These are phyloP conservation scores for Antigone vipio DNA, from an alignment of 2,113 vertebrate species.

Conservation along the genomic window DNA sequence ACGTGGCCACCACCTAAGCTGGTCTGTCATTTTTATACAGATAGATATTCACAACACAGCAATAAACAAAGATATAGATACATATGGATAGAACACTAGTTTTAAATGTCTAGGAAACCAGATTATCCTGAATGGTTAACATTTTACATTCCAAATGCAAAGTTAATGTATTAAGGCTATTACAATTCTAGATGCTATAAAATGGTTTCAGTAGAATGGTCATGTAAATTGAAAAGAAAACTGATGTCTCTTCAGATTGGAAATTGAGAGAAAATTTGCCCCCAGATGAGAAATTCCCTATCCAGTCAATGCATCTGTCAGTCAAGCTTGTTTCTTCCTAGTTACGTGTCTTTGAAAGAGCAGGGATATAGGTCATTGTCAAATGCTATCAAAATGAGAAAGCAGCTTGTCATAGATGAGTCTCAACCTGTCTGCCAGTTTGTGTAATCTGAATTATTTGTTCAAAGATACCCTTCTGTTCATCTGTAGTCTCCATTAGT, in stretches of 20 bases:
- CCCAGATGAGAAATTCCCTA: slow-evolving; percentile 53
- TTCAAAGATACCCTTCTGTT: not conserved
- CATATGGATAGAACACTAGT: not conserved
- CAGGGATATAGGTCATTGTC: not conserved
- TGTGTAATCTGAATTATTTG: not conserved
- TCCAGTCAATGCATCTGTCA: slow-evolving; percentile 49
- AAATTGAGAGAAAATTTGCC: slow-evolving; percentile 59
- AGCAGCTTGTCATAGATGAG: not conserved
- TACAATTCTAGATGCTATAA: slow-evolving; percentile 2
- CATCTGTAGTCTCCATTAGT: not conserved
- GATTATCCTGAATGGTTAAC: slow-evolving; percentile 45
- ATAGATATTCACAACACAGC: not conserved
- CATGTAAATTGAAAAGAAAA: slow-evolving; percentile 68
- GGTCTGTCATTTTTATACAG: not conserved
- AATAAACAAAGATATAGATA: not conserved
- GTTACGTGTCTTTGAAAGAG: not conserved
- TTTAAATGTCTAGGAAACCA: slow-evolving; percentile 30
- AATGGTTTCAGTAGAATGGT: slow-evolving; percentile 52
- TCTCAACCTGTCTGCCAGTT: not conserved
- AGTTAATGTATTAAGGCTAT: slow-evolving; percentile 40
- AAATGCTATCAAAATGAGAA: slow-evolving; percentile 36
- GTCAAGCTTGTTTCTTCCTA: slow-evolving; percentile 35
- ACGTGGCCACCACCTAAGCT: not conserved
- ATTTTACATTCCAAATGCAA: slow-evolving; percentile 59
- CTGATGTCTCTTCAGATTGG: slow-evolving; percentile 51